Percentiles rank a stretch among this genome's conserved stretches.
phyloP scores from a whole-genome alignment of 2,888 invertebrate genomes.

The Drosophila algonquin region DNA sequence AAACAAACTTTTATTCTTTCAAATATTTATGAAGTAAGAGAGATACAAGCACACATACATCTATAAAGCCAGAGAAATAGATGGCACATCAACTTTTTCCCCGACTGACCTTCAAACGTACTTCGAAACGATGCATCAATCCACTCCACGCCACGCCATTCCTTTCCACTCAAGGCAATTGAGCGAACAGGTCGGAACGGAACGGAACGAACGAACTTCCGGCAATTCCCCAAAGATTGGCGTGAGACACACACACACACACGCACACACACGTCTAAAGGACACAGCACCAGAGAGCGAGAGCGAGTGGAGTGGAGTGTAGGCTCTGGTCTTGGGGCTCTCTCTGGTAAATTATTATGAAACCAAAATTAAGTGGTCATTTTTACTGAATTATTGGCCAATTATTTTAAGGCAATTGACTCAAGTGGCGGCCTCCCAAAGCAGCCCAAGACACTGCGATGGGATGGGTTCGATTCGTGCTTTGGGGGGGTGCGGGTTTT shows the following conservation, averaged over 20 bases:
- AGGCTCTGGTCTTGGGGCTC: background rate
- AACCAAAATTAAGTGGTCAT: constrained; percentile 71
- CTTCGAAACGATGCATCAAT: constrained; percentile 43
- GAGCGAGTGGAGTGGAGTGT: background rate
- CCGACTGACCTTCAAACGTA: constrained; percentile 58
- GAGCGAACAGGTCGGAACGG: constrained; percentile 28
- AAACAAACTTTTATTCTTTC: constrained; percentile 21
- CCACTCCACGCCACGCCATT: no score
- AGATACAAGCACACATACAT: background rate
- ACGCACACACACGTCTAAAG: background rate
- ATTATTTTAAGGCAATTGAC: constrained; percentile 78
- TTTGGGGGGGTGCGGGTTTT: background rate
- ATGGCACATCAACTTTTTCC: background rate
- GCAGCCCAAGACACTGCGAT: constrained; percentile 10
- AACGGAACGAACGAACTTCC: constrained; percentile 49
- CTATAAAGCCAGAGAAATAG: background rate
- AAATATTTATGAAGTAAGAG: constrained; percentile 39
- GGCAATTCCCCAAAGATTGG: constrained; percentile 67
- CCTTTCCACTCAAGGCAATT: constrained; percentile 37
- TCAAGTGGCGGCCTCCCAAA: constrained; percentile 57
- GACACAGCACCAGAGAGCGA: background rate
- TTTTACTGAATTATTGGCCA: constrained; percentile 78
- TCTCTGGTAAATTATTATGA: constrained; percentile 62
- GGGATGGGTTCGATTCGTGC: background rate
- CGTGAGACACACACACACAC: constrained; percentile 50